Conservation (phyloP, 2,888 invertebrate species). For the Orthosia incerta region DNA sequence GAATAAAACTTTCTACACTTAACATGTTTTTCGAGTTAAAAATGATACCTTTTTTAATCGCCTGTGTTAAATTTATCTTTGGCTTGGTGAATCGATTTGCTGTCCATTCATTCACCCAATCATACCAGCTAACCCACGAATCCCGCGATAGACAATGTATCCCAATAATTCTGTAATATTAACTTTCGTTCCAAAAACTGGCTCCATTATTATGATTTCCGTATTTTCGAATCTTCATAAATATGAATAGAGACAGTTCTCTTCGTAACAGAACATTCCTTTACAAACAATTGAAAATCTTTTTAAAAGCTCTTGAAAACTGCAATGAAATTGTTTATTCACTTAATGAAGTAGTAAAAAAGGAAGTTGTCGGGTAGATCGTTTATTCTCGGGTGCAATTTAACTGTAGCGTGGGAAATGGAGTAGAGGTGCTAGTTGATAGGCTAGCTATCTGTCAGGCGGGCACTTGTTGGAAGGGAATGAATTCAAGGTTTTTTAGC, state of each 20-base stretch:
- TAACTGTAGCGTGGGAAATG: constrained; percentile 42
- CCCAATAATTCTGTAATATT: too few relatives aligned
- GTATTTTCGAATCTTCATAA: background rate
- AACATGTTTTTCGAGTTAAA: background rate
- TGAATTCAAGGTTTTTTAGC: constrained; percentile 26
- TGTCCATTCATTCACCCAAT: too few relatives aligned
- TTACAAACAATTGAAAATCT: constrained; percentile 15
- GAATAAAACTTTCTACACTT: background rate
- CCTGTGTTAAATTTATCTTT: too few relatives aligned
- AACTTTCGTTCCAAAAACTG: too few relatives aligned
- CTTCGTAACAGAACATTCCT: background rate
- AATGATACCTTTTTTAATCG: background rate
- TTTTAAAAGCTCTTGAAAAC: constrained; percentile 24
- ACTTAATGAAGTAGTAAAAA: constrained; percentile 52
- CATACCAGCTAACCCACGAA: too few relatives aligned
- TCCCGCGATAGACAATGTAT: too few relatives aligned
- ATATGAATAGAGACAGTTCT: background rate
- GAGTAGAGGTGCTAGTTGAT: constrained; percentile 48
- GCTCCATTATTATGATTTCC: too few relatives aligned
- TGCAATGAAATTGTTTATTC: constrained; percentile 44
- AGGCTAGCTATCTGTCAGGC: constrained; percentile 38
- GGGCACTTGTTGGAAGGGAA: constrained; percentile 27
- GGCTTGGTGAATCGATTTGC: too few relatives aligned
- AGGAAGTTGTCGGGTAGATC: constrained; percentile 41
- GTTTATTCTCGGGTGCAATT: constrained; percentile 56